Conservation (phyloP, 2,797 vertebrate species). For the Mormyrus hasselquistii region DNA sequence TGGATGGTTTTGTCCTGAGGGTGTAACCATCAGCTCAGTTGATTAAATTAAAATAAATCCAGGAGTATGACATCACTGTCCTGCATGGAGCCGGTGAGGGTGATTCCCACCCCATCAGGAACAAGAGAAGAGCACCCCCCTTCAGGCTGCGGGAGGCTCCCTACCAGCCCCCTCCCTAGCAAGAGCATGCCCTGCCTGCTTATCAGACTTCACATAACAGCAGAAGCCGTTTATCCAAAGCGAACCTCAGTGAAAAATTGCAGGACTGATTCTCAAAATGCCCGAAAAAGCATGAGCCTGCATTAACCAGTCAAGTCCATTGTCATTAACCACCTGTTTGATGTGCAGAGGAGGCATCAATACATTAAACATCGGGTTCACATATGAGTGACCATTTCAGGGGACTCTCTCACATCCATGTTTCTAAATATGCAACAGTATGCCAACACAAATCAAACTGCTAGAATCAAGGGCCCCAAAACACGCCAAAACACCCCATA, state of each 20-base stretch:
- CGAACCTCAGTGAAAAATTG: background rate
- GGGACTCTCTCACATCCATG: background rate
- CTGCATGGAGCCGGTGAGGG: background rate
- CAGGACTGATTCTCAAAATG: conserved; percentile 14
- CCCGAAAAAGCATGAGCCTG: background rate
- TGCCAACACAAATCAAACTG: background rate
- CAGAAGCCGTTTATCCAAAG: background rate
- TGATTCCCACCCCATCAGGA: background rate
- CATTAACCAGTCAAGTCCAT: background rate
- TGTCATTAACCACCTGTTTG: background rate
- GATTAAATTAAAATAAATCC: conserved; percentile 20
- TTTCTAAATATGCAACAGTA: background rate
- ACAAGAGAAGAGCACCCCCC: background rate
- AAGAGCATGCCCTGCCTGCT: background rate
- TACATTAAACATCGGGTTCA: background rate
- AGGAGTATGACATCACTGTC: conserved; percentile 24
- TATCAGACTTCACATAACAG: background rate
- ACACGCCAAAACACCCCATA: background rate
- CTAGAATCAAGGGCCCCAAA: background rate
- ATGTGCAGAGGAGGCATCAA: background rate
- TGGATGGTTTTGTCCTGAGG: background rate
- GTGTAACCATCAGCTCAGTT: background rate
- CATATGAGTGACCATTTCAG: background rate
- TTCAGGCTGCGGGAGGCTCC: background rate
- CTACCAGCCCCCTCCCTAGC: background rate